Evolutionary conservation across 1,140 invertebrate species (phyloP), one percentile per base, ranked within the genome.

Genomic region (Drosophila nigromelanica): DNA sequence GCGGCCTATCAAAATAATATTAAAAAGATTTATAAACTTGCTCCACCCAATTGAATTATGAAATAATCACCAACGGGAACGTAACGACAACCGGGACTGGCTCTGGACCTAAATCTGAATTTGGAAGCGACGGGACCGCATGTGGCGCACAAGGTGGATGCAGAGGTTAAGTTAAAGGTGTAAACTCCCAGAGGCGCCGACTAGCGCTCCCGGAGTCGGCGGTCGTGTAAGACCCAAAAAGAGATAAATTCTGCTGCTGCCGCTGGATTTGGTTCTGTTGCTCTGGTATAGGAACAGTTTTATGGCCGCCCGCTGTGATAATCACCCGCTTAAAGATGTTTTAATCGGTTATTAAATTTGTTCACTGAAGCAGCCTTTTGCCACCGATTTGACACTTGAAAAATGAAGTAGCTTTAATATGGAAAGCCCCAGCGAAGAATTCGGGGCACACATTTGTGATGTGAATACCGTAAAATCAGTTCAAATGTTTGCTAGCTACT

Each of bases 1-100:
- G 66, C 73, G 77, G 79, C 80, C 83, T 90, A 89, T 76, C 79
- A 90, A 89, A 90, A 90, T 90, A 90, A 89, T 89, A 89, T 90
- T 89, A 87, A 90, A 78, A 62, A 90, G 87, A 90, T 90, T 90
- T 90, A 90, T 85, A 81, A 79, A 61, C 67, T 42, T 30, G 45
- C 47, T n/a, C 33, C 27, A 37, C 7, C 43, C 56, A 48, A 68
- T 48, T 87, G 79, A 87, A 73, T 87, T 87, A 87, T 87, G 83
- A 87, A 87, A 87, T 87, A 71, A 87, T 76, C 73, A 50, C 40
- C 61, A 47, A 56, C n/a, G 15, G 24, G 24, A 63, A n/a, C 14
- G 33, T 35, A 10, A 30, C 11, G 48, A 39, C 40, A 18, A 18
- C 45, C 30, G 35, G 24, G 10, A 14, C 35, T 39, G 43, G 3